Base-by-base conservation (phyloP, 2,797 vertebrate species). In the Chanos chanos region DNA sequence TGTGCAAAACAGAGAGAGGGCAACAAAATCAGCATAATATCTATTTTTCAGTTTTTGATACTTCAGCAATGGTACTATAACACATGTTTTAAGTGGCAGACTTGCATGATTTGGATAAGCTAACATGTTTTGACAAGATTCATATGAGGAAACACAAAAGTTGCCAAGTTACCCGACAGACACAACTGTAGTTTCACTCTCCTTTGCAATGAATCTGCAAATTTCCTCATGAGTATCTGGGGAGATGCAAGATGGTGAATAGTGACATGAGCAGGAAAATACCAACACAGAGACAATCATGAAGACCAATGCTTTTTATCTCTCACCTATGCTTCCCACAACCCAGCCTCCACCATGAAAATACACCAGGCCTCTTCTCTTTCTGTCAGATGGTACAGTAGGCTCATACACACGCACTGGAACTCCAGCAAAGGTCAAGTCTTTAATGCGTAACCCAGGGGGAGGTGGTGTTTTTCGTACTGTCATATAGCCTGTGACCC, bases 301-400 rank as follows among this genome's bases (percentile, higher is more conserved):
- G 9, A 16, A 24, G n/a, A n/a, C 24, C 25, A 4, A 22, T 24
- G 5, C 24, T 30, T 13, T 2, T 5, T 4, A 21, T 5, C 7
- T 50, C 84, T 89, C 85, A 93, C 91, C 86, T 53, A 93, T 74
- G 48, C 83, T 91, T 30, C 94, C 92, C 5, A 81, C 1, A 52
- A 90, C 30, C 76, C 77, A 86, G 56, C 91, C 92, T 9, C 92
- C 91, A 12, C 92, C 92, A 0, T 94, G 92, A 77, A 91, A 91
- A 77, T 88, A 93, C 9, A 95, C 2, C 4, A 96, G 65, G 33
- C 87, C 93, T 63, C 78, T 85, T 65, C 85, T 89, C 33, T 65
- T 77, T 9, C 77, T 69, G 1, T 75, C 44, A 54, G 84, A 72
- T 24, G 62, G 56, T 2, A 43, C 27, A 18, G 78, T 89, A 1